Evolutionary conservation across 2,888 invertebrate genomes (phyloP), one percentile per base, ranked within the genome.

Genomic region (Petrophora chlorosata): DNA sequence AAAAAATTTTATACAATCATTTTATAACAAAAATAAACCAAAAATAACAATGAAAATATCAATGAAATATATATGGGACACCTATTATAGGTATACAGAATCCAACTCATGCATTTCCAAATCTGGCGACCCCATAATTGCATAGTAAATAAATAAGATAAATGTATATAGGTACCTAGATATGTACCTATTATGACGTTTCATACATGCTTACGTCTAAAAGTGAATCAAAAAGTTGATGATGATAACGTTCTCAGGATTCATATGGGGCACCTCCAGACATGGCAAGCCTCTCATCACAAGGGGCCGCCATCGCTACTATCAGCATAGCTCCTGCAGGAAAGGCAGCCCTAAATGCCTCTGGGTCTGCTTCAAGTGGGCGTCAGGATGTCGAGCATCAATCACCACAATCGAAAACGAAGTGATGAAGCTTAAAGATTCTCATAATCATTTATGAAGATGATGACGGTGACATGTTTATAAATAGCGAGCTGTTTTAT

Each of bases 291-390:
- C 39, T 5, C 1, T 49, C 5, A 33, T 73, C 1, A 58, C 60
- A 23, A 42, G 64, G 16, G 79, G 74, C 0, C 42, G 48, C 1
- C 59, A 67, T 29, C 64, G 73, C 14, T 80, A 63, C 36, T 70
- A 70, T 28, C 65, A 60, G 22, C 73, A 76, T 19, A 69, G 72
- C 23, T 56, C 52, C 2, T 63, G 57, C 47, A 72, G 57, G 7
- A 29, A 53, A 3, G 55, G 54, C 0, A 56, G 62, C 0, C 56
- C 56, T 0, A 73, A 60, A 34, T 63, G 66, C 9, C 48, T 72
- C 3, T 81, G 79, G 79, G 53, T 76, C 0, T 75, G 76, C 36
- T 43, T 60, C 2, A 63, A 59, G 13, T 70, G 72, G 68, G 25
- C n/a, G 9, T 10, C 8, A 4, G 49, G 49, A 1, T 50, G 49